Percentiles rank a stretch among this genome's conserved stretches.
These are phyloP conservation scores for Psammodynastes pulverulentus DNA, from an alignment of 2,113 vertebrate genomes.

Conservation along the genomic window DNA sequence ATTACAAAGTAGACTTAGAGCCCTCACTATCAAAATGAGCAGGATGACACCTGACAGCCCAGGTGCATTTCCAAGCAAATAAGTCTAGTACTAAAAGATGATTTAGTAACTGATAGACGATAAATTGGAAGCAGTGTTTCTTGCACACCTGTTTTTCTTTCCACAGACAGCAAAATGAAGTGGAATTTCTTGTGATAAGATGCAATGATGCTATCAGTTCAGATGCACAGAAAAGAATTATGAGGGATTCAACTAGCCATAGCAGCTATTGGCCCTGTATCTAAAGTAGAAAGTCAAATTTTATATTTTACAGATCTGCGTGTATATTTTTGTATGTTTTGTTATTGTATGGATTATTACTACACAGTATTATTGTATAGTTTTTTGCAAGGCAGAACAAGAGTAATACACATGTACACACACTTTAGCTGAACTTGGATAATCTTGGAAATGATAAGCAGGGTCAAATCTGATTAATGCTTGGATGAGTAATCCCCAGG, in stretches of 20 bases:
- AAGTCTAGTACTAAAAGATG: constrained; percentile 1
- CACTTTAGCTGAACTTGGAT: background rate
- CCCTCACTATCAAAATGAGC: background rate
- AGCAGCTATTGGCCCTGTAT: background rate
- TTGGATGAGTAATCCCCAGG: background rate
- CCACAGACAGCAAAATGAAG: background rate
- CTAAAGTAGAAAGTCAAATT: background rate
- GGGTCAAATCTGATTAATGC: background rate
- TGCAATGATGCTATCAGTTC: background rate
- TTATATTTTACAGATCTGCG: background rate
- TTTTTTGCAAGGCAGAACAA: background rate
- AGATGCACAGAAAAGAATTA: background rate
- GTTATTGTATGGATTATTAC: background rate
- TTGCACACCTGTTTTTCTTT: background rate
- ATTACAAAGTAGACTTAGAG: background rate
- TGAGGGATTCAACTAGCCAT: background rate
- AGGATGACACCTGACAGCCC: background rate
- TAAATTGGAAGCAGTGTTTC: background rate
- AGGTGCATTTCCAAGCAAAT: constrained; percentile 1
- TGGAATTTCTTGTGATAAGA: background rate
- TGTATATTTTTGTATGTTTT: background rate
- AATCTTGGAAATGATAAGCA: background rate
- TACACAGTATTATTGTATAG: background rate
- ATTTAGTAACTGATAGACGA: constrained; percentile 1
- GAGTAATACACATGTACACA: background rate